Conservation (phyloP, 2,888 invertebrate species). For the Callinectes sapidus region DNA sequence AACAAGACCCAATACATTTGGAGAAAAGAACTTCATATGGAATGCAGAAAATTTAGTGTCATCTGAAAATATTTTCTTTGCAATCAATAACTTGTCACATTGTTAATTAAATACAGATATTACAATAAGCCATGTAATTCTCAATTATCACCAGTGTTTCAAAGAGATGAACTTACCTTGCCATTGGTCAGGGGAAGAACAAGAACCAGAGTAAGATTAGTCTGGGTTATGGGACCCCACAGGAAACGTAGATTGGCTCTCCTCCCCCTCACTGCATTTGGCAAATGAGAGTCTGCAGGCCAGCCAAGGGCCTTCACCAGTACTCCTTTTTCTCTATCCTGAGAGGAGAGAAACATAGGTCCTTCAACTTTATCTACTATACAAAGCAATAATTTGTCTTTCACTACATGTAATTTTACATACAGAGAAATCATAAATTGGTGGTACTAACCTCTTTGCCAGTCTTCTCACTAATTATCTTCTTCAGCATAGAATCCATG, state of each 20-base stretch:
- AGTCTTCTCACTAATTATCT: slow-evolving; percentile 34
- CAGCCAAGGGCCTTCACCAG: slow-evolving; percentile 12
- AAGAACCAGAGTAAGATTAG: slow-evolving; percentile 38
- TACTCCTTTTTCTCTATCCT: slow-evolving; percentile 3
- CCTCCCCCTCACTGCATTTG: slow-evolving; percentile 25
- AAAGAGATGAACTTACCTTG: background rate
- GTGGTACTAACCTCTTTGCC: slow-evolving; percentile 30
- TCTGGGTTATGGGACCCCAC: slow-evolving; percentile 24
- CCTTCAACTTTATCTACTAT: background rate
- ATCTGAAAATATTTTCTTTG: no score
- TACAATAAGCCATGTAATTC: background rate
- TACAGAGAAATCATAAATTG: background rate
- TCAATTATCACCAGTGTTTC: background rate
- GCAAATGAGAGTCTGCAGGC: background rate
- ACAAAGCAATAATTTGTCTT: background rate
- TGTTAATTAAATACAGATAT: background rate
- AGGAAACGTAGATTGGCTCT: slow-evolving; percentile 16
- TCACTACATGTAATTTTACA: background rate
- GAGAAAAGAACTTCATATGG: background rate
- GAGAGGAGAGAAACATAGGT: background rate
- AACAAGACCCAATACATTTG: background rate
- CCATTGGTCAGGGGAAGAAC: slow-evolving; percentile 35
- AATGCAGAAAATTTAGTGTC: background rate
- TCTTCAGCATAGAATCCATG: background rate
- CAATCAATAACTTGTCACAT: no score